Conservation (phyloP, 2,797 vertebrate species). For the Trachops cirrhosus region DNA sequence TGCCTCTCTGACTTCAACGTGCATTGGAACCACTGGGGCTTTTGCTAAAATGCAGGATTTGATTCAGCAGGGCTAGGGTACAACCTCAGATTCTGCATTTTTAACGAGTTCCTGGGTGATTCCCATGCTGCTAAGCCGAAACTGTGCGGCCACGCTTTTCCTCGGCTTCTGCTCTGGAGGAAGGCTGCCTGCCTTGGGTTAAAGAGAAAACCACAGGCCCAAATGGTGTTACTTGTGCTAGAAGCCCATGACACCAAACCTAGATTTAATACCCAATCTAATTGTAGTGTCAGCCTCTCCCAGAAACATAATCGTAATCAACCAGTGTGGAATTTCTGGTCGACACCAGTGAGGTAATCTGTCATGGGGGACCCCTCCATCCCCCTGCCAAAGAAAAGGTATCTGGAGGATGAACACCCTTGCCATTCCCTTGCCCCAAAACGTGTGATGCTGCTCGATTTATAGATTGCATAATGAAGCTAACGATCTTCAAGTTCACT, state of each 20-base stretch:
- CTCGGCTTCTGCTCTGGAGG: neutral
- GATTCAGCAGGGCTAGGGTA: neutral
- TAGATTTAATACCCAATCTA: neutral
- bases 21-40: neutral
- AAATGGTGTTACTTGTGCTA: neutral
- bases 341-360: neutral
- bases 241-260: neutral
- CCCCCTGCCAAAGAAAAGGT: neutral
- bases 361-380: neutral
- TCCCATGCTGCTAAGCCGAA: neutral
- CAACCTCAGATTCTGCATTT: neutral
- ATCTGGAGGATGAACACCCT: neutral
- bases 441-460: neutral
- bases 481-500: neutral
- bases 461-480: neutral
- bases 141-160: neutral
- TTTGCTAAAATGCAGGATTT: neutral
- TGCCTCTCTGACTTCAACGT: neutral
- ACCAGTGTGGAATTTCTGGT: neutral
- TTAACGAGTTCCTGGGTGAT: neutral
- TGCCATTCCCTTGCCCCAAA: neutral
- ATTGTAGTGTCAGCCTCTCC: neutral
- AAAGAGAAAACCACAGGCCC: neutral
- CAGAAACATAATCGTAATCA: neutral
- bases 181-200: neutral